A percentile compares a stretch with the other conserved stretches of the same genome.
Conservation (phyloP, 2,888 invertebrate species). For the Elysia crispata region DNA sequence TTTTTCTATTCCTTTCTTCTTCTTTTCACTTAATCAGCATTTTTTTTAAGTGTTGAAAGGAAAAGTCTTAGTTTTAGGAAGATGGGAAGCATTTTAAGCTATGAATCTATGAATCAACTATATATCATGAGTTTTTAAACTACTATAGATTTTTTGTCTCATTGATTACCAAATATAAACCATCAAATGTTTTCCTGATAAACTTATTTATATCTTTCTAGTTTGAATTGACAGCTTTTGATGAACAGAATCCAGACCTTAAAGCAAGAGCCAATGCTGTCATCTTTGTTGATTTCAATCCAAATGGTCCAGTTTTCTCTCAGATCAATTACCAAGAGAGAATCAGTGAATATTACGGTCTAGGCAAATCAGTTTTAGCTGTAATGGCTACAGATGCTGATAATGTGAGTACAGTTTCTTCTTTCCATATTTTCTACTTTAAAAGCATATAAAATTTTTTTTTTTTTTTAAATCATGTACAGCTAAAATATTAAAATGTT, state of each 20-base stretch:
- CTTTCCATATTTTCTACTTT: too few relatives aligned
- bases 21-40: too few relatives aligned
- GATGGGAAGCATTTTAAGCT: not conserved
- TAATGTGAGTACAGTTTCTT: constrained; percentile 53
- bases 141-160: too few relatives aligned
- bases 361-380: constrained; percentile 52
- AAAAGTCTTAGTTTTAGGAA: not conserved
- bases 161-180: too few relatives aligned
- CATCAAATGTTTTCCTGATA: too few relatives aligned
- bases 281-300: constrained; percentile 69
- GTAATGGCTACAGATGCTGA: constrained; percentile 63
- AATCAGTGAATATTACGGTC: constrained; percentile 55
- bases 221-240: constrained; percentile 68
- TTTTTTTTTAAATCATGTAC: too few relatives aligned
- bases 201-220: constrained; percentile 48
- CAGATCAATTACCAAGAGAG: constrained; percentile 44
- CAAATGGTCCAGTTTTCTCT: constrained; percentile 63
- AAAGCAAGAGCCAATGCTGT: constrained; percentile 58
- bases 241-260: constrained; percentile 65
- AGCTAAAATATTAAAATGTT: too few relatives aligned
- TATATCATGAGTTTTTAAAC: not conserved
- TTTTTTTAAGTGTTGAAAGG: not conserved
- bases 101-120: not conserved
- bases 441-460: not conserved
- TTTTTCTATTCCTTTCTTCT: too few relatives aligned